phyloP scores from a whole-genome alignment of 1,140 invertebrate genomes.

The Drosophila pruinosa region DNA sequence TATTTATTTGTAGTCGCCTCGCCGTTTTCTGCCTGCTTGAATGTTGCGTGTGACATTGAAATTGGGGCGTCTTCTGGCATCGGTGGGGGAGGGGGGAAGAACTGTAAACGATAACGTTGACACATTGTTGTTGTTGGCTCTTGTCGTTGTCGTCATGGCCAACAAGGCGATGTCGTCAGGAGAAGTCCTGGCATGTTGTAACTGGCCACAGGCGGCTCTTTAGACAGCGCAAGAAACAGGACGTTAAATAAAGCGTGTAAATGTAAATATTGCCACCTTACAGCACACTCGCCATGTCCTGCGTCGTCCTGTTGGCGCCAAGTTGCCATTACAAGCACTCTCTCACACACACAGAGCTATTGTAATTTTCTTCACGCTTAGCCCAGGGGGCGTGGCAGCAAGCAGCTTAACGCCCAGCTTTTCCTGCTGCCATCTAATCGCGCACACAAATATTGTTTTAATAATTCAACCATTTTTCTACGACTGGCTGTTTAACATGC shows the following conservation, averaged over 20 bases:
- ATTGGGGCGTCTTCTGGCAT: conserved; percentile 7
- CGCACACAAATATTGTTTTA: conserved; percentile 72
- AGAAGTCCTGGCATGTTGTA: conserved; percentile 38
- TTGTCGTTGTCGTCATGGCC: conserved; percentile 50
- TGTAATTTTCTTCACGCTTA: conserved; percentile 43
- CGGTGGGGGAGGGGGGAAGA: not conserved
- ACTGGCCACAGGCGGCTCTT: conserved; percentile 55
- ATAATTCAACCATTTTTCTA: conserved; percentile 60
- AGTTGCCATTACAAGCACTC: conserved; percentile 38
- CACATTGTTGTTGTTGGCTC: conserved; percentile 27
- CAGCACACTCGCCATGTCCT: conserved; percentile 7
- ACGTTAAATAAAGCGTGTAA: conserved; percentile 64
- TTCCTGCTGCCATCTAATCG: conserved; percentile 52
- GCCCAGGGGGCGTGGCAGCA: not conserved
- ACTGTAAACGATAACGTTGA: conserved; percentile 18
- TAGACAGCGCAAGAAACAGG: conserved; percentile 25
- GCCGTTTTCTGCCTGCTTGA: not conserved
- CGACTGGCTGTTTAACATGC: conserved; percentile 51
- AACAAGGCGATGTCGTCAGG: conserved; percentile 22
- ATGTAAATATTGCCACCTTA: conserved; percentile 72
- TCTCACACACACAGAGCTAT: not conserved
- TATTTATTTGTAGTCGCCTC: not conserved
- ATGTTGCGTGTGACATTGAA: conserved; percentile 37
- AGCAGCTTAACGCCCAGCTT: not conserved
- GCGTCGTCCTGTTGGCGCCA: conserved; percentile 59